Conservation (phyloP, 2,113 vertebrate species). For the Eublepharis macularius region DNA sequence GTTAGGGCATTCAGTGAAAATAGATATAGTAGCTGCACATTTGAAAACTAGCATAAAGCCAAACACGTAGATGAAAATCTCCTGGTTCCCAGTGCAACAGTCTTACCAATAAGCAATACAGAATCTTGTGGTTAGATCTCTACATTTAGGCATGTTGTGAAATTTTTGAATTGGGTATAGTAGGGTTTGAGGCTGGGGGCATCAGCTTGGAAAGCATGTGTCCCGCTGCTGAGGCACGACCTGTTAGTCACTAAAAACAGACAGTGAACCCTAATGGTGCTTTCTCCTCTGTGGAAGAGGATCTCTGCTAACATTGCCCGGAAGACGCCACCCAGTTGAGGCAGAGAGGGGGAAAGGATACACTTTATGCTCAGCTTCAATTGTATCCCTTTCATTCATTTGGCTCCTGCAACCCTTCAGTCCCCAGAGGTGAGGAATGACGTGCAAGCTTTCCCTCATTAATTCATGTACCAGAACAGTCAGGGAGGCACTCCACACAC, state of each 20-base stretch:
- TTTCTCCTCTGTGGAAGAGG: neutral
- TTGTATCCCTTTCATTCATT: neutral
- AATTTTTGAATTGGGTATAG: too few species aligned
- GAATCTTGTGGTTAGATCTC: too few species aligned
- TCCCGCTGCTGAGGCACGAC: neutral
- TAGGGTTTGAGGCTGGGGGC: neutral
- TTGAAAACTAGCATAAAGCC: too few species aligned
- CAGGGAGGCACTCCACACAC: neutral
- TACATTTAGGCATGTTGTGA: too few species aligned
- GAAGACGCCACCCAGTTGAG: neutral
- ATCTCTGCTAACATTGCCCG: neutral
- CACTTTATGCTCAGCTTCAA: too few species aligned
- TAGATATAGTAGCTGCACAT: too few species aligned
- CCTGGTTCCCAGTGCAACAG: too few species aligned
- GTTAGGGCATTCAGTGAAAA: too few species aligned
- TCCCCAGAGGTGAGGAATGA: neutral
- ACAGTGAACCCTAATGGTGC: too few species aligned
- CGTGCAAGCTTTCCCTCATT: slow-evolving; percentile 24
- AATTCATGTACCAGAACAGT: slow-evolving; percentile 8
- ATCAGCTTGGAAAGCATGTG: neutral
- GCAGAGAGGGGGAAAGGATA: neutral
- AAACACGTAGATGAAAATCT: too few species aligned
- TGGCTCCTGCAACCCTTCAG: slow-evolving; percentile 25
- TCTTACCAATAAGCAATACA: too few species aligned
- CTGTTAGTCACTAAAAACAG: neutral